Evolutionary conservation across 2,797 vertebrate genomes (phyloP).

Genomic region (Rhynchotus rufescens): DNA sequence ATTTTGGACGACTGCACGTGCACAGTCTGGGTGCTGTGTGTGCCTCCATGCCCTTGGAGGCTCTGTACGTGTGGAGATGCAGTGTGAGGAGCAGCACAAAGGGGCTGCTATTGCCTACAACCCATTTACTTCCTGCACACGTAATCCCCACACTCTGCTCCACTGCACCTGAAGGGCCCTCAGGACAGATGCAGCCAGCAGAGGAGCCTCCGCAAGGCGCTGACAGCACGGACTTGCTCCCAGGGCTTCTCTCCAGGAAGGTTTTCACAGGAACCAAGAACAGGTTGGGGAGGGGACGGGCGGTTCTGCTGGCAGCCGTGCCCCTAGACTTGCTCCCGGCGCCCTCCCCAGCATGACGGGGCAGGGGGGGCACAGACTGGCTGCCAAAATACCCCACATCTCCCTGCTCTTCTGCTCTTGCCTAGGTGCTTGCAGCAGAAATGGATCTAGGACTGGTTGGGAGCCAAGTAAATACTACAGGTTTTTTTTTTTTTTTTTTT

Average conservation of each 20-base stretch:
- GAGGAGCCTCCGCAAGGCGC: no score
- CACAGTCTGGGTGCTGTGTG: not conserved
- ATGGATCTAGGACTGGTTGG: not conserved
- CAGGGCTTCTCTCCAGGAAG: not conserved
- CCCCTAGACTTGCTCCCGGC: not conserved
- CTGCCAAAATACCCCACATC: not conserved
- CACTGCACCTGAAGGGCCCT: constrained; percentile 35
- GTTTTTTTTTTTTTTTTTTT: not conserved
- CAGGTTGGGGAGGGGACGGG: not conserved
- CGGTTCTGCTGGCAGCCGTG: not conserved
- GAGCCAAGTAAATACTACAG: not conserved
- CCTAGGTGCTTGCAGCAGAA: not conserved
- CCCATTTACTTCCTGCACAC: constrained; percentile 7
- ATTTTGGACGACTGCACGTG: not conserved
- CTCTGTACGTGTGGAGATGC: not conserved
- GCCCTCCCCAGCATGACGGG: not conserved
- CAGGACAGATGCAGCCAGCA: not conserved
- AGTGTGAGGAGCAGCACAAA: constrained; percentile 15
- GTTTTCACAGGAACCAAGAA: not conserved
- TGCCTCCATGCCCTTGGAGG: not conserved
- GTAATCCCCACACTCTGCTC: not conserved
- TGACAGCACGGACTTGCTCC: not conserved
- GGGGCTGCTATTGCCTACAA: not conserved
- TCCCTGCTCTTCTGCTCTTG: not conserved
- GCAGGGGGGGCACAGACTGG: not conserved